phyloP scores from a whole-genome alignment of 2,113 vertebrate species.

The Gallinago media region DNA sequence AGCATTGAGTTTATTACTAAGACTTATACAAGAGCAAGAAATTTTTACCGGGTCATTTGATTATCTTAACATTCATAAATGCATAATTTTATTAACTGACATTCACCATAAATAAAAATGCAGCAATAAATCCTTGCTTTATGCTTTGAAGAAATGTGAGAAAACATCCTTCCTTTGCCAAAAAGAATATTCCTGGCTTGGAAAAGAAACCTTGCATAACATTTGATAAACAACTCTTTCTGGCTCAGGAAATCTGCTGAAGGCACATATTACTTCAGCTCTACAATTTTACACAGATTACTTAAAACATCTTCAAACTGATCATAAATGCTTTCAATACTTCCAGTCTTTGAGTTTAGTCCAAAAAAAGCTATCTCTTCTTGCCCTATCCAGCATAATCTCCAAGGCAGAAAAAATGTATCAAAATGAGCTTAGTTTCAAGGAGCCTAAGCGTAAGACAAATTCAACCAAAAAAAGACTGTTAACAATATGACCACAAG shows the following conservation, averaged over 20 bases:
- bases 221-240: neutral
- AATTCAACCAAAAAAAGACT: neutral
- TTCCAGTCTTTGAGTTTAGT: neutral
- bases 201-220: neutral
- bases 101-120: neutral
- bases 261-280: neutral
- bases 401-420: neutral
- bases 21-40: neutral
- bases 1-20: neutral
- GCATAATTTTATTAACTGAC: neutral
- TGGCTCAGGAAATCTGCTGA: neutral
- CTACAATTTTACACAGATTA: neutral
- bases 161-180: neutral
- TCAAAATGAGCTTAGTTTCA: neutral
- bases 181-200: neutral
- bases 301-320: neutral
- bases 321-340: neutral
- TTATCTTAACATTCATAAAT: neutral
- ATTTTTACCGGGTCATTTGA: neutral
- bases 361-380: neutral
- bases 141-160: neutral
- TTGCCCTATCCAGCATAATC: neutral
- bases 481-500: neutral
- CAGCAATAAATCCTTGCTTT: neutral
- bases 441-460: neutral